These are phyloP conservation scores for Eulemur macaco DNA, from an alignment of 2,113 vertebrate genomes.

Conservation along the genomic window DNA sequence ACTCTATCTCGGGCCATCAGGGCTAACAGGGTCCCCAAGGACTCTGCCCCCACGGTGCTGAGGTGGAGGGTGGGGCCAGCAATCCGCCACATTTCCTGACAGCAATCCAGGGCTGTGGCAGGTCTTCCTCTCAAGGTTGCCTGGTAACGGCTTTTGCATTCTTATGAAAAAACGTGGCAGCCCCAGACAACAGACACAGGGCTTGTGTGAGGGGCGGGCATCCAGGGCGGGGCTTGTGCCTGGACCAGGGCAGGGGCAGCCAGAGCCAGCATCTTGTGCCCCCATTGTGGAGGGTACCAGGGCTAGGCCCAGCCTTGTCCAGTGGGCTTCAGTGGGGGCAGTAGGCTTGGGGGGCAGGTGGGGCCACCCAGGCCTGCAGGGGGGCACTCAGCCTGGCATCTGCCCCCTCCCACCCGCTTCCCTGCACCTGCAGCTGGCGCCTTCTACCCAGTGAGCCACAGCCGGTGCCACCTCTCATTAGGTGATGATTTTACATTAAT, in stretches of 20 bases:
- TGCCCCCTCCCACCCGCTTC: constrained; percentile 1
- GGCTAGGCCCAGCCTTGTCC: background rate
- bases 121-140: constrained; percentile 74
- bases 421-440: constrained; percentile 73
- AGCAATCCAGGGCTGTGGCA: constrained; percentile 51
- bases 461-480: constrained; percentile 79
- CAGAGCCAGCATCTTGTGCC: background rate
- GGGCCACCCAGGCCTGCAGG: background rate
- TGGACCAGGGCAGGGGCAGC: background rate
- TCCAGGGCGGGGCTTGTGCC: background rate
- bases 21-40: background rate
- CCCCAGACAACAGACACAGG: constrained; percentile 26
- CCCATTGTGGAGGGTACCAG: background rate
- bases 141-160: constrained; percentile 72
- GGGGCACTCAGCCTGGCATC: background rate
- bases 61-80: background rate
- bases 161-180: constrained; percentile 60
- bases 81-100: constrained; percentile 27
- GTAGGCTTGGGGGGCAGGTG: background rate
- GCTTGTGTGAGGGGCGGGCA: background rate
- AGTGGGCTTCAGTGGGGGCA: background rate
- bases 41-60: background rate
- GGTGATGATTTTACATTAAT: constrained; percentile 84
- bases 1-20: background rate
- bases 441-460: constrained; percentile 69